Conservation (phyloP, 1,140 invertebrate species). For the Antheraea mylitta region DNA sequence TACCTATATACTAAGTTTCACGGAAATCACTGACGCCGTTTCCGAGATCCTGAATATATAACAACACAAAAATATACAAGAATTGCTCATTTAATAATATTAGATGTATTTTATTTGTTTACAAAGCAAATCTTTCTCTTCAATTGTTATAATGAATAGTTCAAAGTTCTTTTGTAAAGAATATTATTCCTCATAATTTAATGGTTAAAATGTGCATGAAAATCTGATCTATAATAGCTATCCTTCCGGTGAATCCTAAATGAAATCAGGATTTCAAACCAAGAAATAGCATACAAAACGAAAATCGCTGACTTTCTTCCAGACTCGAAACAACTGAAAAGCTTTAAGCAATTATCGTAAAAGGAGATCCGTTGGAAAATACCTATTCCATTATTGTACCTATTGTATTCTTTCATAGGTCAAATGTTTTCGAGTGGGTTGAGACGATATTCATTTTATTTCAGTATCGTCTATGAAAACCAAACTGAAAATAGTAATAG, state of each 20-base stretch:
- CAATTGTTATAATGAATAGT: too few species aligned
- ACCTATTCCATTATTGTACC: constrained; percentile 45
- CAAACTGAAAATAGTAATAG: neutral
- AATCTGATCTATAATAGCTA: neutral
- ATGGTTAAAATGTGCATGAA: neutral
- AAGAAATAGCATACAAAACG: neutral
- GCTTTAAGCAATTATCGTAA: constrained; percentile 58
- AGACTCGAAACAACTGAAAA: constrained; percentile 31
- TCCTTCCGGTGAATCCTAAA: too few species aligned
- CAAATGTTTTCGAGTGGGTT: constrained; percentile 18
- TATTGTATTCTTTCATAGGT: constrained; percentile 46
- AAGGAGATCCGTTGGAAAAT: constrained; percentile 54
- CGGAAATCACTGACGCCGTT: too few species aligned
- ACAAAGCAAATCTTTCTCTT: too few species aligned
- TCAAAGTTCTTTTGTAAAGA: too few species aligned
- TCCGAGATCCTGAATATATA: too few species aligned
- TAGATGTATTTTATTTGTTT: too few species aligned
- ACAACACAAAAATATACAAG: too few species aligned
- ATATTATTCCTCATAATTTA: too few species aligned
- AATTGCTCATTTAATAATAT: too few species aligned
- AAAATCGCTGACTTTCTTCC: constrained; percentile 13
- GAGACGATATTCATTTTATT: constrained; percentile 22
- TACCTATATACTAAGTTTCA: too few species aligned
- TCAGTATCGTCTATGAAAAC: constrained; percentile 6
- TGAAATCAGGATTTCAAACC: neutral